Base-by-base conservation (phyloP, 2,113 vertebrate species). In the Regulus satrapa region DNA sequence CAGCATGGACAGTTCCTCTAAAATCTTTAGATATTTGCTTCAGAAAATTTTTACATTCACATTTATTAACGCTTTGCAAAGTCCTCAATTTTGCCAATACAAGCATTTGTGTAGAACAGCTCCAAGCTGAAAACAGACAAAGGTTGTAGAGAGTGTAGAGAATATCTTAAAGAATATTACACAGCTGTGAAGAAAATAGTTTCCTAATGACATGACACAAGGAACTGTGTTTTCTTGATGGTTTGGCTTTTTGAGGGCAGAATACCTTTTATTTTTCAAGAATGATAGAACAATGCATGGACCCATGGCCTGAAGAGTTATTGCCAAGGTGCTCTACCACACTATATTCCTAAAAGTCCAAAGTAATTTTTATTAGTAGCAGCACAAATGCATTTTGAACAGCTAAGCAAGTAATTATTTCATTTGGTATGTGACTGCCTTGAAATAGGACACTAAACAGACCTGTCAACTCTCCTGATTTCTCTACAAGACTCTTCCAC, bases 1-100 rank as follows among this genome's bases (percentile, higher is more conserved):
- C 14, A 64, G 10, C 24, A 61, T 0, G 0, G n/a, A 52, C 2
- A 5, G 7, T 26, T 88, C 58, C 40, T 43, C n/a, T 69, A 52
- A 25, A 45, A 43, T 48, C 23, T 62, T 32, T 12, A 41, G 3
- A 20, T 46, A 41, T 5, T 85, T 71, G 3, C 14, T 85, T 69
- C 43, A 69, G n/a, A 69, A 80, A 85, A 78, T 52, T 20, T 61
- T 6, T 52, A 62, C 9, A 38, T 76, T 87, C 32, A 25, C 23
- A 62, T 5, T 12, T 46, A 31, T 8, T 52, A 52, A 17, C 34
- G 48, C 9, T 84, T n/a, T 64, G 14, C 10, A 18, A 64, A 38
- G 18, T 43, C 31, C 18, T 77, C n/a, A 34, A 4, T 59, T 68
- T 69, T 56, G 36, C 55, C 15, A 28, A 74, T 52, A 51, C 3